A percentile compares a stretch with the other conserved stretches of the same genome.
phyloP scores from a whole-genome alignment of 2,113 vertebrate genomes.

The Micronycteris hirsuta region DNA sequence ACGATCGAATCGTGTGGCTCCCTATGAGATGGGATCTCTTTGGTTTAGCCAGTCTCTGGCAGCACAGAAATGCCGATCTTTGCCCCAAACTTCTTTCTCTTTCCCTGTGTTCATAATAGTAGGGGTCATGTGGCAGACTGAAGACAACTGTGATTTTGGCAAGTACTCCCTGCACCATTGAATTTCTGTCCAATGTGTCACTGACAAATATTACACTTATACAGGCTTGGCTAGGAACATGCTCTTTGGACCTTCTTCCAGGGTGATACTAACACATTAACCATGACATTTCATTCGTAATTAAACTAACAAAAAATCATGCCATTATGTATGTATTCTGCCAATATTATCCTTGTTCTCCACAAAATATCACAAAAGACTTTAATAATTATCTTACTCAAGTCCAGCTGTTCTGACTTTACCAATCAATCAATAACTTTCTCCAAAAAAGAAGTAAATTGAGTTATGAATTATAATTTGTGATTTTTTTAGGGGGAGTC shows the following conservation, averaged over 20 bases:
- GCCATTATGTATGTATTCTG: background rate
- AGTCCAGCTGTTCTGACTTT: background rate
- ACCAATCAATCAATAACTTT: background rate
- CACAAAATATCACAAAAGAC: background rate
- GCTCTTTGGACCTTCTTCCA: background rate
- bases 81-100: background rate
- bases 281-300: background rate
- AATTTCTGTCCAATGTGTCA: background rate
- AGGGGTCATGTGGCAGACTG: background rate
- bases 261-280: background rate
- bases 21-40: background rate
- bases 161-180: background rate
- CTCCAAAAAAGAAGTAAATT: background rate
- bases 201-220: background rate
- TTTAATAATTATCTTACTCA: background rate
- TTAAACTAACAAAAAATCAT: background rate
- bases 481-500: background rate
- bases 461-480: background rate
- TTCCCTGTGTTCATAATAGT: background rate
- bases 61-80: background rate
- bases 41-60: background rate
- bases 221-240: background rate
- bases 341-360: background rate
- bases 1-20: background rate
- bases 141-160: background rate